Base-by-base conservation (phyloP, 2,888 invertebrate species). In the Pristionchus exspectatus region DNA sequence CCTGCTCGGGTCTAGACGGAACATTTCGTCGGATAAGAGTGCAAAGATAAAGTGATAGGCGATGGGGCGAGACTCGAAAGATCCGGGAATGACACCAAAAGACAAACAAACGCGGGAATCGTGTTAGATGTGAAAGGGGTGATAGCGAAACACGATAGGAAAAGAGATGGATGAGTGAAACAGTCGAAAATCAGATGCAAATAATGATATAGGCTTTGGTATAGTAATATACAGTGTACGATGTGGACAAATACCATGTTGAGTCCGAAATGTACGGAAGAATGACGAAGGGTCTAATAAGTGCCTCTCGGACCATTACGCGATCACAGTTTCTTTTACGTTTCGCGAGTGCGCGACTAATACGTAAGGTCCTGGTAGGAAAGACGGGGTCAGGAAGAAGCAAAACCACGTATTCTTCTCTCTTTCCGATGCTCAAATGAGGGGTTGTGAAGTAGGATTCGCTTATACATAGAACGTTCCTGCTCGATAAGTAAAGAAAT, bases 241-340 rank as follows among this genome's bases (percentile, higher is more conserved):
- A 50, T 38, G 38, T 38, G 38, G 38, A 38, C 5, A 50, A 12
- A 50, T 7, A 50, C 10, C 44, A 50, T 3, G 44, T 50, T 50
- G 44, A 38, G 5, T 38, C 38, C 38, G 38, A 38, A 38, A 50
- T 50, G 44, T 12, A 12, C 9, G 44, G 12, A 50, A 50, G 44
- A 9, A 50, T 50, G 38, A 9, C 44, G 10, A 50, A 50, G 44
- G 44, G 44, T n/a, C n/a, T 30, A 72, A 72, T 72, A 18, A 30
- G 69, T 12, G 30, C 69, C 69, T 72, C 33, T 30, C 69, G 74
- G 74, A 10, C 74, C 74, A 74, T 74, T 74, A 74, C 38, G 74
- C 74, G 38, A 38, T 38, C 38, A 10, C 38, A 38, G 38, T 33
- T 74, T 38, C 74, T 74, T 50, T 12, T 50, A 50, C 44, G 10